phyloP scores from a whole-genome alignment of 2,797 vertebrate species.

The Ptychobarbus kaznakovi region DNA sequence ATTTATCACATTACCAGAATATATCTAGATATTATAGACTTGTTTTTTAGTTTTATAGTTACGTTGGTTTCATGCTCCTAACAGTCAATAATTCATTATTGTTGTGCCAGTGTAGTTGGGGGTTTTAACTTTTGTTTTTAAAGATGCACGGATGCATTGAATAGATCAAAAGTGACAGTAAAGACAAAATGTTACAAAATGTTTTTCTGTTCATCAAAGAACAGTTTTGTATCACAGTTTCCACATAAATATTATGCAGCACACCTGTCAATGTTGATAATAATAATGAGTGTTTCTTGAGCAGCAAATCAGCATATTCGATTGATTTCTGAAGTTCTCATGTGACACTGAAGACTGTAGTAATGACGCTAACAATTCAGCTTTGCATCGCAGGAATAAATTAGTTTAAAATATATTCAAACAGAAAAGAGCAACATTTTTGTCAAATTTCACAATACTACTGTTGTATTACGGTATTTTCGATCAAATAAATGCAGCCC shows the following conservation, averaged over 20 bases:
- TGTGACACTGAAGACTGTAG: background rate
- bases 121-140: background rate
- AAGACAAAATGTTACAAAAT: background rate
- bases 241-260: background rate
- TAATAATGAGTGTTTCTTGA: background rate
- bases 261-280: background rate
- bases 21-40: background rate
- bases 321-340: background rate
- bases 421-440: too few species aligned
- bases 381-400: too few species aligned
- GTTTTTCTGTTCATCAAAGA: slow-evolving; percentile 1
- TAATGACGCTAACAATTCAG: background rate
- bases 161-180: background rate
- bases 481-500: background rate
- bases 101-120: background rate
- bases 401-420: too few species aligned
- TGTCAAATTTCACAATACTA: background rate
- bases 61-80: background rate
- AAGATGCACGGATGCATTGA: background rate
- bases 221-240: background rate
- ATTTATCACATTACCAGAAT: background rate
- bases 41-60: background rate
- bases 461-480: background rate
- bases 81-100: background rate
- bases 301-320: background rate